Percentiles rank a stretch among this genome's conserved stretches.
These are phyloP conservation scores for Hippocampus abdominalis DNA, from an alignment of 2,113 vertebrate genomes.

Conservation along the genomic window DNA sequence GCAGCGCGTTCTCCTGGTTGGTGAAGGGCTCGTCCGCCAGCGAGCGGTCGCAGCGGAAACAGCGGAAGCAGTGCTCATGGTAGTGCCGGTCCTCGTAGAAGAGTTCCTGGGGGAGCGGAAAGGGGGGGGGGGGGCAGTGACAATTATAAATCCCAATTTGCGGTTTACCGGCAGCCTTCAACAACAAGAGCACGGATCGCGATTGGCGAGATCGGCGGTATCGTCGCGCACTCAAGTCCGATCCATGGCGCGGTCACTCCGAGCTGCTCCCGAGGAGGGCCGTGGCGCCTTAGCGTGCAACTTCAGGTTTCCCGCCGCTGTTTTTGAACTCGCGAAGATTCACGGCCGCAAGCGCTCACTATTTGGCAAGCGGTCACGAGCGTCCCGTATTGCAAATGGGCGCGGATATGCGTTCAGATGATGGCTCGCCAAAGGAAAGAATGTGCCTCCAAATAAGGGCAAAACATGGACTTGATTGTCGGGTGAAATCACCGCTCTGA, in stretches of 20 bases:
- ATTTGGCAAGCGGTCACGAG: background rate
- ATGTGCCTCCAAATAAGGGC: constrained; percentile 45
- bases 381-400: background rate
- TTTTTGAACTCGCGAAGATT: background rate
- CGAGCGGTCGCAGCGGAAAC: constrained; percentile 93
- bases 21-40: constrained; percentile 94
- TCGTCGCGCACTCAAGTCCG: background rate
- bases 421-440: background rate
- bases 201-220: background rate
- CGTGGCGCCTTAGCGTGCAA: background rate
- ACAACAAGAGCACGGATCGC: too few species aligned
- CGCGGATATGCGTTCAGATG: background rate
- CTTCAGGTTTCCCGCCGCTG: background rate
- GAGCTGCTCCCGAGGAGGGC: too few species aligned
- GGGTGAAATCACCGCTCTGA: background rate
- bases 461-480: constrained; percentile 46
- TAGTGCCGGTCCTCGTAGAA: constrained; percentile 96
- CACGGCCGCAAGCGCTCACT: too few species aligned
- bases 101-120: constrained; percentile 81
- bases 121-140: background rate
- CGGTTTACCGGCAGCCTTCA: too few species aligned
- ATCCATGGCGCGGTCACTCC: background rate
- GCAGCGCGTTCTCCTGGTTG: constrained; percentile 88
- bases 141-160: too few species aligned
- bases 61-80: constrained; percentile 95